These are phyloP conservation scores for Craseonycteris thonglongyai DNA, from an alignment of 2,113 vertebrate genomes.

Conservation along the genomic window DNA sequence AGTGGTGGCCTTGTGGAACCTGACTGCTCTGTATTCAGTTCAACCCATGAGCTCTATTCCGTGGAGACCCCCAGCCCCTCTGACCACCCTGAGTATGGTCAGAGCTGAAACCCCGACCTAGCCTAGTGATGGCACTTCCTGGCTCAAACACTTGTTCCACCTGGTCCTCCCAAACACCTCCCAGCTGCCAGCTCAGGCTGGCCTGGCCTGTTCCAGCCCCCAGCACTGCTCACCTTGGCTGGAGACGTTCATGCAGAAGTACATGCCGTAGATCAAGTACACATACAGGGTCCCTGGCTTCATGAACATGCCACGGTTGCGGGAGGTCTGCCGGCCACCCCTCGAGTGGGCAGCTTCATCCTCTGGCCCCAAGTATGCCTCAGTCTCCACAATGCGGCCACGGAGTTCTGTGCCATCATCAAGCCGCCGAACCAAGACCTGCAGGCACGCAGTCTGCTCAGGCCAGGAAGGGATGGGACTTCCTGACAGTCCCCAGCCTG, in stretches of 20 bases:
- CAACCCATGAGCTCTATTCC: neutral
- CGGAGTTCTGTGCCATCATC: conserved; percentile 87
- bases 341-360: conserved; percentile 94
- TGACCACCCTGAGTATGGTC: neutral
- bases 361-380: conserved; percentile 94
- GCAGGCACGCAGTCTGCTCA: neutral
- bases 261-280: conserved; percentile 93
- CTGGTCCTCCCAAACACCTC: neutral
- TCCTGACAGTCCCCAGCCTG: neutral
- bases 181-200: neutral
- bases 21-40: neutral
- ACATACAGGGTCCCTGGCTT: conserved; percentile 94
- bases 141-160: neutral
- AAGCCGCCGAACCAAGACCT: conserved; percentile 89
- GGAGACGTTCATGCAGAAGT: conserved; percentile 95
- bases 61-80: neutral
- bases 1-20: neutral
- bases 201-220: neutral
- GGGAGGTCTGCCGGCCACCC: conserved; percentile 89
- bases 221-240: conserved; percentile 86
- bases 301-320: conserved; percentile 97
- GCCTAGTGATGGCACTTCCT: neutral
- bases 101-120: neutral
- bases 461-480: neutral
- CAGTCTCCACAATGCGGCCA: conserved; percentile 93